Evolutionary conservation across 1,140 invertebrate species (phyloP).

Genomic region (Probaryconus sp.): DNA sequence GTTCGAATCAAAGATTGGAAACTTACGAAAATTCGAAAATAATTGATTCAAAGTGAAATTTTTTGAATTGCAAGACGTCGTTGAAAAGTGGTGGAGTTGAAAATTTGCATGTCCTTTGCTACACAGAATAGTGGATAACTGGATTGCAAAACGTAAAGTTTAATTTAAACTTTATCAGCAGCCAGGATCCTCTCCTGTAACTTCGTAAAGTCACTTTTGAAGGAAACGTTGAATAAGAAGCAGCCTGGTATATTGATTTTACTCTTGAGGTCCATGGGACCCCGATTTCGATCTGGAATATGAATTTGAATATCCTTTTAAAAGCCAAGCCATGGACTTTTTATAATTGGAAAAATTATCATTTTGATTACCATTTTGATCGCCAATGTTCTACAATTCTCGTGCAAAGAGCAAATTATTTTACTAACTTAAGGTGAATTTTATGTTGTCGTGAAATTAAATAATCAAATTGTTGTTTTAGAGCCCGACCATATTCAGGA

Average conservation of each 20-base stretch:
- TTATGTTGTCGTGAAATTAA: no score
- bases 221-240: conserved; percentile 9
- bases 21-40: not conserved
- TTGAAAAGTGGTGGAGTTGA: not conserved
- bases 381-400: no score
- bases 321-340: not conserved
- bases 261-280: not conserved
- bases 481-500: no score
- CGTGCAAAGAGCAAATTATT: no score
- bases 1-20: no score
- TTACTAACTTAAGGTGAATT: no score
- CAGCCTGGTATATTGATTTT: conserved; percentile 3
- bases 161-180: conserved; percentile 11
- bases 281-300: conserved; percentile 1
- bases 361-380: no score
- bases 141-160: conserved; percentile 8
- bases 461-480: no score
- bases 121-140: conserved; percentile 4
- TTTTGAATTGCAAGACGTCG: not conserved
- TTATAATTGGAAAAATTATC: conserved; percentile 7
- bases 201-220: not conserved
- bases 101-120: conserved; percentile 5
- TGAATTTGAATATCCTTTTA: conserved; percentile 5
- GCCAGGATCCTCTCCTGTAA: not conserved
- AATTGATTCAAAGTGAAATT: not conserved